These are phyloP conservation scores for Passer montanus DNA, from an alignment of 2,113 vertebrate genomes.

Conservation along the genomic window DNA sequence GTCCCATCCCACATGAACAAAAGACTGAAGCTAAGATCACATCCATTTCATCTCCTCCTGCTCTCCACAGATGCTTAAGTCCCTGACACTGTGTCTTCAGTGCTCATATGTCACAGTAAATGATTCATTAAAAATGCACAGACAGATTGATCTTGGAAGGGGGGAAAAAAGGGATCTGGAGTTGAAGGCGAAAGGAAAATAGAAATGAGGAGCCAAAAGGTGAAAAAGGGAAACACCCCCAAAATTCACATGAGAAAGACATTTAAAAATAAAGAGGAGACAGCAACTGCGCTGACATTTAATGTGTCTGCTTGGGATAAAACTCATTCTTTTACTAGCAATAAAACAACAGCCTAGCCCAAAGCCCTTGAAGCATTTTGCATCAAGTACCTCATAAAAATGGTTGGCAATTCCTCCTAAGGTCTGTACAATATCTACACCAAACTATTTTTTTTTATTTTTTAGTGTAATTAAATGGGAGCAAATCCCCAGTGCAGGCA, in stretches of 20 bases:
- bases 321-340: conserved; percentile 10
- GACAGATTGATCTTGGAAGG: conserved; percentile 31
- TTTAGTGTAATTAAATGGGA: neutral
- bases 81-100: conserved; percentile 25
- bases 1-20: conserved; percentile 30
- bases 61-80: conserved; percentile 12
- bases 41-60: conserved; percentile 21
- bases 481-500: neutral
- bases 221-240: neutral
- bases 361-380: neutral
- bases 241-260: conserved; percentile 2
- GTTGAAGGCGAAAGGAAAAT: neutral
- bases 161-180: neutral
- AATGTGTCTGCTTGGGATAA: neutral
- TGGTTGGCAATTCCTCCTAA: neutral
- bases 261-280: neutral
- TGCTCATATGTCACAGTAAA: conserved; percentile 36
- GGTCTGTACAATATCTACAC: neutral
- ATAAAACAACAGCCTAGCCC: neutral
- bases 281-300: conserved; percentile 7
- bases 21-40: conserved; percentile 8
- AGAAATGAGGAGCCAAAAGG: neutral
- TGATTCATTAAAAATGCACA: conserved; percentile 55
- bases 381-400: neutral
- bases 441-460: neutral